Percentiles rank a stretch among this genome's conserved stretches.
These are phyloP conservation scores for Dendrolimus houi DNA, from an alignment of 2,888 invertebrate species.

Conservation along the genomic window DNA sequence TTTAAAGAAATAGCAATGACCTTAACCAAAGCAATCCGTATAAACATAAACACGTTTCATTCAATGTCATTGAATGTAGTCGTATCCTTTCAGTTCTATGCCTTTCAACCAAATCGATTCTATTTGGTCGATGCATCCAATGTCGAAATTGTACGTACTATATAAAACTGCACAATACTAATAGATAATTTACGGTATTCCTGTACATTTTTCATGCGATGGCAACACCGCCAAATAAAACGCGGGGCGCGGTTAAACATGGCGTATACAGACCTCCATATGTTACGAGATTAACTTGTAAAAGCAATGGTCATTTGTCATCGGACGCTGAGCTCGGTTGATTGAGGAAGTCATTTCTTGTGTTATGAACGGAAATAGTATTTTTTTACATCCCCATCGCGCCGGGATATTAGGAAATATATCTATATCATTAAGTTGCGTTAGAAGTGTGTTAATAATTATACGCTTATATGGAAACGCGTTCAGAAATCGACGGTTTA, in stretches of 20 bases:
- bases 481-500: neutral
- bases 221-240: neutral
- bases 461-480: slow-evolving; percentile 7
- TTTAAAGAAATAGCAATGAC: too few species aligned
- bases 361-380: slow-evolving; percentile 66
- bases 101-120: too few species aligned
- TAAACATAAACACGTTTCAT: too few species aligned
- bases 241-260: neutral
- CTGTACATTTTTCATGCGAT: too few species aligned
- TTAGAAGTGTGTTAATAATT: slow-evolving; percentile 26
- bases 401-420: slow-evolving; percentile 53
- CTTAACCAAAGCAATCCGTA: too few species aligned
- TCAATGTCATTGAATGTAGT: too few species aligned
- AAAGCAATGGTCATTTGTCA: slow-evolving; percentile 65
- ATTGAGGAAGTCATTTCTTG: slow-evolving; percentile 75
- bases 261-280: slow-evolving; percentile 37
- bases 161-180: too few species aligned
- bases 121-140: too few species aligned
- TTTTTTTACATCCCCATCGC: slow-evolving; percentile 58
- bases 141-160: too few species aligned
- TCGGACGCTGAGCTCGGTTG: slow-evolving; percentile 46
- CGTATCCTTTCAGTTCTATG: too few species aligned
- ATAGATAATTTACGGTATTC: too few species aligned
- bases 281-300: slow-evolving; percentile 68
- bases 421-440: slow-evolving; percentile 41